Conservation (phyloP, 2,113 vertebrate genomes). For the Cebidichthys violaceus region DNA sequence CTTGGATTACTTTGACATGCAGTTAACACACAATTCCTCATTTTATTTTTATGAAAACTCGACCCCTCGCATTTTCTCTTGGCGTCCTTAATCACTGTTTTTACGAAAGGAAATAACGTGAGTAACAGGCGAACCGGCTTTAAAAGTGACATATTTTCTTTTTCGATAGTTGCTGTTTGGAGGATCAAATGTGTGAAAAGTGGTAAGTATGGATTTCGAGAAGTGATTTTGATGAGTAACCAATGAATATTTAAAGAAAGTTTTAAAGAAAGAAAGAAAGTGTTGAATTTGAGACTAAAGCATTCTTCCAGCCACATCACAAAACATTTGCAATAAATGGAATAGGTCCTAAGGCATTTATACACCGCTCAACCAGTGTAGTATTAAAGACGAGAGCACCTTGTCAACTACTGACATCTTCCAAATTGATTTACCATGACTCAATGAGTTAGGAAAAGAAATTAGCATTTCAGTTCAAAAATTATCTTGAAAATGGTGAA, state of each 20-base stretch:
- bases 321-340: slow-evolving; percentile 74
- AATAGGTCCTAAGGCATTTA: slow-evolving; percentile 37
- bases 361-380: slow-evolving; percentile 19
- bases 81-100: neutral
- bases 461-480: slow-evolving; percentile 9
- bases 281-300: slow-evolving; percentile 27
- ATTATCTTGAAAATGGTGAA: slow-evolving; percentile 10
- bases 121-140: neutral
- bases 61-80: neutral
- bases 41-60: neutral
- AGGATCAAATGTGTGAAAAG: neutral
- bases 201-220: no score
- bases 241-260: neutral
- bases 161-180: no score
- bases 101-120: neutral
- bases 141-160: neutral
- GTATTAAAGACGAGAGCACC: slow-evolving; percentile 35
- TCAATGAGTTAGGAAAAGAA: slow-evolving; percentile 12
- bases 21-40: neutral
- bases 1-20: neutral
- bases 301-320: slow-evolving; percentile 64
- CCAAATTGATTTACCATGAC: slow-evolving; percentile 38
- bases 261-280: no score
- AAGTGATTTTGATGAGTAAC: neutral
- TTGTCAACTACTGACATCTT: slow-evolving; percentile 20